Percentiles rank a stretch among this genome's conserved stretches.
phyloP scores from a whole-genome alignment of 2,888 invertebrate species.

The Mythimna impura region DNA sequence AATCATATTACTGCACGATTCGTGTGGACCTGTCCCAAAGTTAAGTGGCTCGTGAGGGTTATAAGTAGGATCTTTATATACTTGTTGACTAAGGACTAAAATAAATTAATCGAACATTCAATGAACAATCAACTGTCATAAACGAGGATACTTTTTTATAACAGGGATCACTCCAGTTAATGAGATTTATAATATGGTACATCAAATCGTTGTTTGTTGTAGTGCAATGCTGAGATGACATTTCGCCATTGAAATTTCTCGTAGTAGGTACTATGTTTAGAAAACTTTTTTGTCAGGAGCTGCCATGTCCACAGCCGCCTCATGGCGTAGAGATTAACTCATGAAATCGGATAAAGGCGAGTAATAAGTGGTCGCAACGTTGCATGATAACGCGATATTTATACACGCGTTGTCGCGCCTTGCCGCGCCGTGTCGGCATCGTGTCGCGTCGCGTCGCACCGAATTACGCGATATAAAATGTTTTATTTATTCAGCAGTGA shows the following conservation, averaged over 20 bases:
- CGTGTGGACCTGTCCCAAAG: conserved; percentile 39
- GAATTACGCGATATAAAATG: conserved; percentile 64
- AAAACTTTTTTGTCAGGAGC: not conserved
- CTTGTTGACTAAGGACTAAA: not conserved
- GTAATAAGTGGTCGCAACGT: conserved; percentile 74
- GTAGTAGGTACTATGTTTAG: too few species aligned
- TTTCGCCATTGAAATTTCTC: not conserved
- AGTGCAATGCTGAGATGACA: not conserved
- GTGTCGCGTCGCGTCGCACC: conserved; percentile 35
- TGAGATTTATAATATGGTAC: too few species aligned
- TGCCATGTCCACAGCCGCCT: conserved; percentile 38
- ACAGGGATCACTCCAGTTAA: too few species aligned
- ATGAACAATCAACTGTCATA: not conserved
- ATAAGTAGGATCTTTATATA: not conserved
- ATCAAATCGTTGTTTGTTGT: not conserved
- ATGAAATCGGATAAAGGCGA: conserved; percentile 80
- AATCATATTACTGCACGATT: conserved; percentile 69
- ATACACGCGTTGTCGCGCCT: conserved; percentile 64
- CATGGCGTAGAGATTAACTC: conserved; percentile 73
- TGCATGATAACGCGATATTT: conserved; percentile 76
- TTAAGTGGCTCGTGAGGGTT: not conserved
- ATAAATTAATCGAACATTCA: not conserved
- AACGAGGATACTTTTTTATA: not conserved
- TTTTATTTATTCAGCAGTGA: conserved; percentile 55
- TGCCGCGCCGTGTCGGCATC: conserved; percentile 41